These are phyloP conservation scores for Leuciscus waleckii DNA, from an alignment of 2,797 vertebrate species.

Conservation along the genomic window DNA sequence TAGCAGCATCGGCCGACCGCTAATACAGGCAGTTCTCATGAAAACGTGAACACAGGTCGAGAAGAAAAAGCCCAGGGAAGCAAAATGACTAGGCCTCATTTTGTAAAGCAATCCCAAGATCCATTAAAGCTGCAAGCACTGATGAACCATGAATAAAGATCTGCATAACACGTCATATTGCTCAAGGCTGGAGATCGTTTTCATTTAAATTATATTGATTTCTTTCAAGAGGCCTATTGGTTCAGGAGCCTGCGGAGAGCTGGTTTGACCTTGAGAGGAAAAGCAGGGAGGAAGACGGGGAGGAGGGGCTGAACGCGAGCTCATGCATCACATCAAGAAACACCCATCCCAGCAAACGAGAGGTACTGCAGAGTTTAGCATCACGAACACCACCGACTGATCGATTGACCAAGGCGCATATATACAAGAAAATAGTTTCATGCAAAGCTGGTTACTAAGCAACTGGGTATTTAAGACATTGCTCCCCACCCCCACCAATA, in stretches of 20 bases:
- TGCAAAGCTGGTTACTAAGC: slow-evolving; percentile 50
- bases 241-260: slow-evolving; percentile 45
- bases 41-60: neutral
- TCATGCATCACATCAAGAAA: slow-evolving; percentile 43
- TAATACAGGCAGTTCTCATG: neutral
- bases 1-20: neutral
- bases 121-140: neutral
- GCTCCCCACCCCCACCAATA: neutral
- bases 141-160: neutral
- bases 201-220: neutral
- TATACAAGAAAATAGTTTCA: slow-evolving; percentile 33
- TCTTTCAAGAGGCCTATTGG: slow-evolving; percentile 10
- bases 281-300: slow-evolving; percentile 21
- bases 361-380: slow-evolving; percentile 50
- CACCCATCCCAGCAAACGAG: slow-evolving; percentile 50
- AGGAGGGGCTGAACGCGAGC: neutral
- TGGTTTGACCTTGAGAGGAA: slow-evolving; percentile 65
- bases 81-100: neutral
- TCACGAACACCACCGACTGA: neutral
- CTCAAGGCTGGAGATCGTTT: neutral
- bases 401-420: neutral
- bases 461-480: slow-evolving; percentile 50
- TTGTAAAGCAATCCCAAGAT: neutral
- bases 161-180: neutral
- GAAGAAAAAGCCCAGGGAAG: neutral